Evolutionary conservation across 2,113 vertebrate species (phyloP).

Genomic region (Patagioenas fasciata): DNA sequence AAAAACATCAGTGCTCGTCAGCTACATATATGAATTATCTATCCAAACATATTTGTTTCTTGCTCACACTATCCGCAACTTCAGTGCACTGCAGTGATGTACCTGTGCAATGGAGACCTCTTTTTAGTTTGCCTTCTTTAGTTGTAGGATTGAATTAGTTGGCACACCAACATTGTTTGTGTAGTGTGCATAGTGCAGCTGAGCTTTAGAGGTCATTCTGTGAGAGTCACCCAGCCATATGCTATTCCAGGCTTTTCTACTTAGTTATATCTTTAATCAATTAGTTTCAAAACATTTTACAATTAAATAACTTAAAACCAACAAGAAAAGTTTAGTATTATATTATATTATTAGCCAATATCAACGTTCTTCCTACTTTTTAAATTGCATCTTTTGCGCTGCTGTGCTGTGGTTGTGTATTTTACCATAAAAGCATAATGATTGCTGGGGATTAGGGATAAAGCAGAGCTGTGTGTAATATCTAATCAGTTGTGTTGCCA

Average conservation of each 20-base stretch:
- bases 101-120: background rate
- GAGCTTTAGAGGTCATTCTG: background rate
- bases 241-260: constrained; percentile 2
- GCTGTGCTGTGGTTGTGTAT: background rate
- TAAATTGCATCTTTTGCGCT: background rate
- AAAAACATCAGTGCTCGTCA: background rate
- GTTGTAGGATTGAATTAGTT: background rate
- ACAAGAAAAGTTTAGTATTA: background rate
- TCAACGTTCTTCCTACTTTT: background rate
- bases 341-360: background rate
- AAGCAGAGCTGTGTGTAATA: background rate
- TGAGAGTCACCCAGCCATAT: background rate
- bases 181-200: background rate
- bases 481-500: constrained; percentile 27
- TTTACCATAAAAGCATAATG: background rate
- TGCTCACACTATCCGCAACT: background rate
- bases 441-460: constrained; percentile 14
- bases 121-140: background rate
- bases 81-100: background rate
- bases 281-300: background rate
- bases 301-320: background rate
- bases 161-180: background rate
- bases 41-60: background rate
- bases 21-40: background rate
- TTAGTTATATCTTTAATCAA: constrained; percentile 6